Percentiles rank a stretch among this genome's conserved stretches.
phyloP scores from a whole-genome alignment of 1,140 invertebrate genomes.

The Aricia agestis region DNA sequence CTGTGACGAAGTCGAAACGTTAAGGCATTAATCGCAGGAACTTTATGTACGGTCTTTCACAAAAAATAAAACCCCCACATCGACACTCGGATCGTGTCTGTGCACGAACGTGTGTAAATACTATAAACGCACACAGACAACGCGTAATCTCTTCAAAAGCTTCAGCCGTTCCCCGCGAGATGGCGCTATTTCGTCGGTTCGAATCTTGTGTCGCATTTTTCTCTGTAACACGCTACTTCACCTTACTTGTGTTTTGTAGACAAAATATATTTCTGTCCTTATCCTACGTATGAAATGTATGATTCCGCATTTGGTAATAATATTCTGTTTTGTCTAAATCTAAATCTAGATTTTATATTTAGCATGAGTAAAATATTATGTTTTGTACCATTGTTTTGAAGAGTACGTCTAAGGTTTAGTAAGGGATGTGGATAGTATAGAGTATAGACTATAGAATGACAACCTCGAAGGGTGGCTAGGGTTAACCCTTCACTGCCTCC shows the following conservation, averaged over 20 bases:
- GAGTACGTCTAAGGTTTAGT: background rate
- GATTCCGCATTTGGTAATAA: background rate
- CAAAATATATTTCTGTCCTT: constrained; percentile 44
- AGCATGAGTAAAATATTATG: background rate
- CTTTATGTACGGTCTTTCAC: constrained; percentile 54
- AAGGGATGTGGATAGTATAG: background rate
- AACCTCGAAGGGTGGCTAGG: background rate
- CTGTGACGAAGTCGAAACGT: constrained; percentile 60
- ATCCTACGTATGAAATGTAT: background rate
- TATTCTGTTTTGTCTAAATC: too few relatives aligned
- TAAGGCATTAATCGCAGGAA: constrained; percentile 40
- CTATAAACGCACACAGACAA: constrained; percentile 50
- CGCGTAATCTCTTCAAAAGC: constrained; percentile 63
- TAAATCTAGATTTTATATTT: too few relatives aligned
- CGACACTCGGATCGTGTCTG: constrained; percentile 49
- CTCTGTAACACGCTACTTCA: too few relatives aligned
- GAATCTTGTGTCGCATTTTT: constrained; percentile 30
- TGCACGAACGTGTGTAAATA: constrained; percentile 48
- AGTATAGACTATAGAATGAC: background rate
- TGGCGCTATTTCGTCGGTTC: constrained; percentile 61
- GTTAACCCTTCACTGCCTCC: background rate
- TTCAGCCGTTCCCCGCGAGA: constrained; percentile 67
- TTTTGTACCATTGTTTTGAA: background rate
- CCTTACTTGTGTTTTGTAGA: constrained; percentile 34
- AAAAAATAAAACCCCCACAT: constrained; percentile 55